phyloP scores from a whole-genome alignment of 2,113 vertebrate species.

The Reinhardtius hippoglossoides region DNA sequence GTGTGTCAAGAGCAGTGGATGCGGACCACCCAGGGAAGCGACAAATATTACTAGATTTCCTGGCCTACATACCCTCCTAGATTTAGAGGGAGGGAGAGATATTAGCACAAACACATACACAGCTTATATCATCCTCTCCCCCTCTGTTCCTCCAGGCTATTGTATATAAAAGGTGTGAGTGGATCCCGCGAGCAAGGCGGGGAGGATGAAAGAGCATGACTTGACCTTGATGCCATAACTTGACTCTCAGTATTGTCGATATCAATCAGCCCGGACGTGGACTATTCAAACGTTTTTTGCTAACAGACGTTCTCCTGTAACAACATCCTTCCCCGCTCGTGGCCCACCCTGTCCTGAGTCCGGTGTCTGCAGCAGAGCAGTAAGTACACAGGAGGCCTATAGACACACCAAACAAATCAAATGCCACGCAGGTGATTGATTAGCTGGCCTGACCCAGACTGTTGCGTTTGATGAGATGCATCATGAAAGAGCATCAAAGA shows the following conservation, averaged over 20 bases:
- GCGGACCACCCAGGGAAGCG: slow-evolving; percentile 59
- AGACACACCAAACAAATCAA: slow-evolving; percentile 68
- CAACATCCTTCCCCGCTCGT: slow-evolving; percentile 1
- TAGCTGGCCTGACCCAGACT: slow-evolving; percentile 67
- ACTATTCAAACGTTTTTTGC: neutral
- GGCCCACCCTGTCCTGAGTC: slow-evolving; percentile 28
- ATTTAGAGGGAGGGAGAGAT: neutral
- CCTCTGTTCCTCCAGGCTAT: slow-evolving; percentile 20
- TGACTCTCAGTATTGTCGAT: slow-evolving; percentile 13
- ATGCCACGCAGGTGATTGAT: slow-evolving; percentile 77
- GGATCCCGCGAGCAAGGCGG: neutral
- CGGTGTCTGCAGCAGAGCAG: slow-evolving; percentile 50
- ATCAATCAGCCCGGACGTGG: neutral
- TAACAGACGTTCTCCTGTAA: slow-evolving; percentile 5
- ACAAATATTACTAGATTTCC: slow-evolving; percentile 42
- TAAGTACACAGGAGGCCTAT: slow-evolving; percentile 55
- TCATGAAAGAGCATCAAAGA: slow-evolving; percentile 77
- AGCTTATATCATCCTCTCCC: slow-evolving; percentile 16
- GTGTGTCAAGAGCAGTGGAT: slow-evolving; percentile 50
- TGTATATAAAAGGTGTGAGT: slow-evolving; percentile 30
- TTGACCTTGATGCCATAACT: slow-evolving; percentile 52
- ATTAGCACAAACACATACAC: slow-evolving; percentile 5
- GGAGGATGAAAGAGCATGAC: slow-evolving; percentile 40
- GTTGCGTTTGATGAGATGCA: slow-evolving; percentile 66
- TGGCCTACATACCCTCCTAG: slow-evolving; percentile 28